Evolutionary conservation across 53 echinoderm and acorn worm genomes (phyloP), one percentile per base, ranked within the genome.

Genomic region (Holothuria scabra): DNA sequence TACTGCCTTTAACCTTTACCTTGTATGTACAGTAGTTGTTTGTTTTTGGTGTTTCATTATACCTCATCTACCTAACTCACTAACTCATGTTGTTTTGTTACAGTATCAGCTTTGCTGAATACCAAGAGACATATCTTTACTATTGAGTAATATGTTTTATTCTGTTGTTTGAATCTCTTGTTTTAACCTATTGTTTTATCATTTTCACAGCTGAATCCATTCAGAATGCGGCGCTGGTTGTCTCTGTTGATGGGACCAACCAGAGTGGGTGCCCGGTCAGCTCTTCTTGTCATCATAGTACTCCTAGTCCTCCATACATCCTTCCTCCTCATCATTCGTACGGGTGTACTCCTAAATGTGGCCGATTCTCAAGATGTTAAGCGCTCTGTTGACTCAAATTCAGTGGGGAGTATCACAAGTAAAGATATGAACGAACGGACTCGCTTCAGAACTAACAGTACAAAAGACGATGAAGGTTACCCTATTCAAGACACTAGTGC

Each of bases 241-340:
- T 32, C 62, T 12, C 32, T 61, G 34, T 61, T 64, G 37, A 34
- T 65, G 22, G 82, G 82, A 63, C 82, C 82, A 63, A 59, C 68
- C 16, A 79, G 89, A 21, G 59, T 89, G 25, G 84, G 89, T n/a
- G 67, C 79, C 41, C 76, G 79, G 23, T 68, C 85, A 12, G 89
- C 71, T 2, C 70, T 89, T n/a, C 61, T 89, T 12, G 79, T 89
- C 59, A 69, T 89, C 59, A 56, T 89, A 10, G 78, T 37, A 18
- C 72, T 84, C 18, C 80, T 89, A 11, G 61, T 72, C 3, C n/a
- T 89, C 1, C 89, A 85, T 68, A 89, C 89, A 30, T 71, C 57
- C 11, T 79, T 85, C 69, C 80, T 89, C 12, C 71, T 89, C 0
- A 59, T 89, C 14, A 59, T 89, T 28, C 89, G 85, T 13, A 89